These are phyloP conservation scores for Yponomeuta evonymella DNA, from an alignment of 2,888 invertebrate genomes.

Conservation along the genomic window DNA sequence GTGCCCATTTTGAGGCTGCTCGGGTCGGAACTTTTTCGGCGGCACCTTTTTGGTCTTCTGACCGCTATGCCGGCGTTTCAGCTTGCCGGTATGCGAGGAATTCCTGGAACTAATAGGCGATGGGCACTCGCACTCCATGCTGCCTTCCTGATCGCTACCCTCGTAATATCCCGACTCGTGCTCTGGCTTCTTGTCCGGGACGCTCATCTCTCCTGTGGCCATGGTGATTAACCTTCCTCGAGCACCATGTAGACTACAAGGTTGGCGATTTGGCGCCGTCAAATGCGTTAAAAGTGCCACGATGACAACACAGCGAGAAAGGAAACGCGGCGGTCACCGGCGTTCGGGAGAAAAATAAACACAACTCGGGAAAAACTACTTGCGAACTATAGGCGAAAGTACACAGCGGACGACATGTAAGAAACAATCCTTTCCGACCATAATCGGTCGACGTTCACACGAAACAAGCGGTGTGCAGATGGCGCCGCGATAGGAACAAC, in stretches of 20 bases:
- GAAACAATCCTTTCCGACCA: slow-evolving; percentile 41
- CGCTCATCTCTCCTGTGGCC: slow-evolving; percentile 76
- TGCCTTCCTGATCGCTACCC: slow-evolving; percentile 80
- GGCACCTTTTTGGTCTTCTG: slow-evolving; percentile 56
- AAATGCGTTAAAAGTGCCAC: neutral
- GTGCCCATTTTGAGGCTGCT: slow-evolving; percentile 49
- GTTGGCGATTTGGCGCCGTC: slow-evolving; percentile 15
- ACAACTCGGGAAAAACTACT: slow-evolving; percentile 11
- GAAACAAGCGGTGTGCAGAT: slow-evolving; percentile 42
- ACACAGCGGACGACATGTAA: slow-evolving; percentile 50
- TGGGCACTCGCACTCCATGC: slow-evolving; percentile 71
- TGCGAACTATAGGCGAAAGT: slow-evolving; percentile 56
- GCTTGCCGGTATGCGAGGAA: slow-evolving; percentile 58
- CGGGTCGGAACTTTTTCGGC: slow-evolving; percentile 49
- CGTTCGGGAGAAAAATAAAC: slow-evolving; percentile 12
- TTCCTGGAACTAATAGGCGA: slow-evolving; percentile 65
- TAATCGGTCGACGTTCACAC: slow-evolving; percentile 49
- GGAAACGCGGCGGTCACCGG: slow-evolving; percentile 19
- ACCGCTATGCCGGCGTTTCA: slow-evolving; percentile 57
- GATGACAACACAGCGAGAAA: slow-evolving; percentile 23
- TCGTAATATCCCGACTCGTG: slow-evolving; percentile 92
- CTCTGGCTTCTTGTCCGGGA: slow-evolving; percentile 79
- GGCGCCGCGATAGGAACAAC: slow-evolving; percentile 48
- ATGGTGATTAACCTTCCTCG: slow-evolving; percentile 59
- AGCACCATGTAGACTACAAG: slow-evolving; percentile 54